A percentile compares a stretch with the other conserved stretches of the same genome.
Conservation (phyloP, 2,888 invertebrate genomes). For the Scaptomyza caliginosa region DNA sequence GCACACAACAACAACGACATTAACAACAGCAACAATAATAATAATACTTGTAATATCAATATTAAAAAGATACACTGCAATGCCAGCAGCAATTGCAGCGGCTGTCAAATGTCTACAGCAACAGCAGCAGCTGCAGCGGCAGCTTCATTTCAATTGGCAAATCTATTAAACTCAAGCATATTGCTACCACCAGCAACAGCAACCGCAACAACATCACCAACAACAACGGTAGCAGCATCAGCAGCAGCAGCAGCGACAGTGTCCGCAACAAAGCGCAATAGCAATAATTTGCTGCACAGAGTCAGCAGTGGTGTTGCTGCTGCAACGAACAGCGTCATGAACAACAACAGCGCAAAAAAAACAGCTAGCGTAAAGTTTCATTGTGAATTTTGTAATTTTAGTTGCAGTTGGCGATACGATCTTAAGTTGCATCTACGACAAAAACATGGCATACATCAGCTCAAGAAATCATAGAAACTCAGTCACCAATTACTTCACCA, state of each 20-base stretch:
- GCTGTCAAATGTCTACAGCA: conserved; percentile 81
- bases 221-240: conserved; percentile 27
- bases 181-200: conserved; percentile 66
- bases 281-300: conserved; percentile 18
- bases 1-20: conserved; percentile 24
- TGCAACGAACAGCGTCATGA: conserved; percentile 3
- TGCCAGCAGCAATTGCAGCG: conserved; percentile 70
- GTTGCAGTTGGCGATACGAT: conserved; percentile 84
- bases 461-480: conserved; percentile 83
- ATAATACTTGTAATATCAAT: no score
- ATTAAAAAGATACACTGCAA: conserved; percentile 53
- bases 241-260: conserved; percentile 25
- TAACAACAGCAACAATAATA: conserved; percentile 29
- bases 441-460: conserved; percentile 84
- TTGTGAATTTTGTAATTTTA: conserved; percentile 83
- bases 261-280: conserved; percentile 16
- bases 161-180: conserved; percentile 80
- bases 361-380: conserved; percentile 78
- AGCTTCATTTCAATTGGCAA: conserved; percentile 82
- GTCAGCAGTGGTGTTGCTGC: background rate
- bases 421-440: conserved; percentile 84
- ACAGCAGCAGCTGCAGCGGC: conserved; percentile 78
- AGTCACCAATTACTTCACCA: background rate
- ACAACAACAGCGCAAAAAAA: conserved; percentile 63
- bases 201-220: conserved; percentile 29